These are phyloP conservation scores for Lapara coniferarum DNA, from an alignment of 2,888 invertebrate genomes.

Conservation along the genomic window DNA sequence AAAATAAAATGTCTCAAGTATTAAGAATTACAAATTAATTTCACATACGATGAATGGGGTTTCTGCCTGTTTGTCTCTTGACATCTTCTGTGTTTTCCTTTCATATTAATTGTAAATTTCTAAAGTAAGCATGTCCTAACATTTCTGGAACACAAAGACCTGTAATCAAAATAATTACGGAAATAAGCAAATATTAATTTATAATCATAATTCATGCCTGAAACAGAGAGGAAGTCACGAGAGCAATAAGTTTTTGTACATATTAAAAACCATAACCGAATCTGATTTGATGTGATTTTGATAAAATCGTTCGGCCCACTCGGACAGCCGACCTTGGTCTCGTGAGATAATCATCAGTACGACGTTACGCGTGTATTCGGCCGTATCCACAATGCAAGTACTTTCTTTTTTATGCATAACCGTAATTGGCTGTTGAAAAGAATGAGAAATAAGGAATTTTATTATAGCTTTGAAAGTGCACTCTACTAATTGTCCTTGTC, in stretches of 20 bases:
- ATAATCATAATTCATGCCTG: slow-evolving; percentile 6
- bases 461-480: no score
- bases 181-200: slow-evolving; percentile 2
- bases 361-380: slow-evolving; percentile 41
- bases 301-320: slow-evolving; percentile 33
- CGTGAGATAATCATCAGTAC: slow-evolving; percentile 47
- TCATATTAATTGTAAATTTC: no score
- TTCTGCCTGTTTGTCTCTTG: no score
- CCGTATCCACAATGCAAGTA: slow-evolving; percentile 30
- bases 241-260: slow-evolving; percentile 4
- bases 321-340: slow-evolving; percentile 47
- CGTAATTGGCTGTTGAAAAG: no score
- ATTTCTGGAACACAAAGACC: neutral
- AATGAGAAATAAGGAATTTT: no score
- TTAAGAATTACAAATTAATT: no score
- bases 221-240: neutral
- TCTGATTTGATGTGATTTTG: slow-evolving; percentile 21
- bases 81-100: no score
- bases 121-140: no score
- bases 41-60: no score
- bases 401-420: neutral
- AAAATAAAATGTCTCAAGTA: no score
- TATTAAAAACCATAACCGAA: slow-evolving; percentile 10
- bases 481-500: no score
- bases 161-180: neutral